phyloP scores from a whole-genome alignment of 2,797 vertebrate genomes.

The Aselliscus stoliczkanus region DNA sequence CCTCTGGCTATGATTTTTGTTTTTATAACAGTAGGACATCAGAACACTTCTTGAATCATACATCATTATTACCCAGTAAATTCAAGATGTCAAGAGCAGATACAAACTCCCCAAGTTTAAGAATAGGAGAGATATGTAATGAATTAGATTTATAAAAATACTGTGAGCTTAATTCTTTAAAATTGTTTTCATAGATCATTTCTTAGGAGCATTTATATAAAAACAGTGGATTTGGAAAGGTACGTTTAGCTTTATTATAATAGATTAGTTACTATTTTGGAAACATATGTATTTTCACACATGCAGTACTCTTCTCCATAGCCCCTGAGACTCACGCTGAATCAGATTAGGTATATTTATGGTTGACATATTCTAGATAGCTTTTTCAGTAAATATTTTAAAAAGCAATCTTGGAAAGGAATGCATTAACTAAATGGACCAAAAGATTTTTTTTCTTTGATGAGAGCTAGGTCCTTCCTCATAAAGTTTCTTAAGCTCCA shows the following conservation, averaged over 20 bases:
- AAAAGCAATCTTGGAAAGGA: conserved; percentile 48
- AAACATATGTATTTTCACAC: background rate
- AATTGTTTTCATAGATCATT: conserved; percentile 1
- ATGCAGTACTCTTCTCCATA: background rate
- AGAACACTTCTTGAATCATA: background rate
- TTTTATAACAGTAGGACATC: background rate
- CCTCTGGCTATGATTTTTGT: conserved; percentile 24
- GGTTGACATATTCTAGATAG: conserved; percentile 6
- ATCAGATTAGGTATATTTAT: background rate
- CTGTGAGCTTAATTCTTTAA: conserved; percentile 12
- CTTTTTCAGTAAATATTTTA: conserved; percentile 36
- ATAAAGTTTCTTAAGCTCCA: background rate
- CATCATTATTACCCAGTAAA: background rate
- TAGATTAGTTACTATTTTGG: conserved; percentile 12
- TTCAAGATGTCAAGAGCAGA: conserved; percentile 26
- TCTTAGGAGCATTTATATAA: background rate
- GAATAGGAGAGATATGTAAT: background rate
- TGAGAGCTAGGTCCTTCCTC: conserved; percentile 38
- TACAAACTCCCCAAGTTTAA: conserved; percentile 2
- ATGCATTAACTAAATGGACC: background rate
- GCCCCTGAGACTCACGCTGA: background rate
- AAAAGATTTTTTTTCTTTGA: conserved; percentile 8
- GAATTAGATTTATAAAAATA: conserved; percentile 21
- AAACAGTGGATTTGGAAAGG: conserved; percentile 5
- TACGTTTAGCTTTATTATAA: conserved; percentile 23